Percentiles rank a stretch among this genome's conserved stretches.
phyloP scores from a whole-genome alignment of 35 echinoderm and acorn worm genomes.

The Heliocidaris erythrogramma region DNA sequence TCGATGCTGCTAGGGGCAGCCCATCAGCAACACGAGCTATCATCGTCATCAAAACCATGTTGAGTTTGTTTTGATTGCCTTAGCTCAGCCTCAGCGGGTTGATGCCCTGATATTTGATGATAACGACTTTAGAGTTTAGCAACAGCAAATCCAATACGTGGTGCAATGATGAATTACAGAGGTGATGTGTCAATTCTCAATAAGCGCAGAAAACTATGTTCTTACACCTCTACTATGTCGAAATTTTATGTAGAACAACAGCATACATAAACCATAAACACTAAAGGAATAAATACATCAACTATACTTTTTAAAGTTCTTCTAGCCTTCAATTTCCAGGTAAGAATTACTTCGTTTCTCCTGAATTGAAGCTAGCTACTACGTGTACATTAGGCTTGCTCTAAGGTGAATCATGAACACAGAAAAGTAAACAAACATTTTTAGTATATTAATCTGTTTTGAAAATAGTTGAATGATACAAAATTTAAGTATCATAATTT shows the following conservation, averaged over 20 bases:
- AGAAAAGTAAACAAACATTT: too few relatives aligned
- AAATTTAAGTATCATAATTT: too few relatives aligned
- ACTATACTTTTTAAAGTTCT: neutral
- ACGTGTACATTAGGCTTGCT: neutral
- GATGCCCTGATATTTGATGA: neutral
- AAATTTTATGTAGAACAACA: neutral
- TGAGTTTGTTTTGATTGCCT: neutral
- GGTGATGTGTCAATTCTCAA: neutral
- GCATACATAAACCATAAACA: neutral
- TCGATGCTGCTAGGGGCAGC: conserved; percentile 92
- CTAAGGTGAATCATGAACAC: neutral
- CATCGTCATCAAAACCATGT: conserved; percentile 95
- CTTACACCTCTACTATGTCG: neutral
- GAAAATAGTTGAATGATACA: too few relatives aligned
- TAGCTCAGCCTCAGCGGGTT: neutral
- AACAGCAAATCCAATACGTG: neutral
- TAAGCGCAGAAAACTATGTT: neutral
- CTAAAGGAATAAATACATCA: neutral
- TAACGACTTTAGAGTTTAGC: neutral
- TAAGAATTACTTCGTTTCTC: too few relatives aligned
- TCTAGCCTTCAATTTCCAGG: too few relatives aligned
- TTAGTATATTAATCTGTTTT: too few relatives aligned
- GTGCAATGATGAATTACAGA: neutral
- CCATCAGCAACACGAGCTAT: conserved; percentile 88
- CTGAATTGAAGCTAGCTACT: neutral